Conservation (phyloP, 2,797 vertebrate species). For the Rhinatrema bivittatum region DNA sequence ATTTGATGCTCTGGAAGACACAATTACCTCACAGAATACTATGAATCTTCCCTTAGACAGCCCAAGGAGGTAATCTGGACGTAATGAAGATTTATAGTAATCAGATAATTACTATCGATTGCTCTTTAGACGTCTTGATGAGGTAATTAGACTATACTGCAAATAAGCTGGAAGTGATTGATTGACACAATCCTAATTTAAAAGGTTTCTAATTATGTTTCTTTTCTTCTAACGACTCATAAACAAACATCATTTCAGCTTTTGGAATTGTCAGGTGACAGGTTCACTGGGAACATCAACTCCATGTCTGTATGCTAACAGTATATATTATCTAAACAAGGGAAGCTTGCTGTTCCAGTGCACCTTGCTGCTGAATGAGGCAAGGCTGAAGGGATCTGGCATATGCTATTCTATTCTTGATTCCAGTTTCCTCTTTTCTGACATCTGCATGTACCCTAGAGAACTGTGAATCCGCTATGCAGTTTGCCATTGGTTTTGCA, state of each 20-base stretch:
- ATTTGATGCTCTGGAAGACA: constrained; percentile 18
- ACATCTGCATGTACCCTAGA: too few relatives aligned
- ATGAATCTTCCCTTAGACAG: constrained; percentile 34
- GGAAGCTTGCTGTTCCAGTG: constrained; percentile 22
- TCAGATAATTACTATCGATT: constrained; percentile 63
- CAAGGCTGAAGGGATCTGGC: constrained; percentile 9
- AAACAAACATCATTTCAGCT: constrained; percentile 40
- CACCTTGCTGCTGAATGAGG: constrained; percentile 13
- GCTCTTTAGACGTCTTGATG: constrained; percentile 53
- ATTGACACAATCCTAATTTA: constrained; percentile 44
- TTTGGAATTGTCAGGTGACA: constrained; percentile 36
- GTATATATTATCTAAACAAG: constrained; percentile 12
- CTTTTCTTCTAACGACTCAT: constrained; percentile 46
- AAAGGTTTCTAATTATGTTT: constrained; percentile 51
- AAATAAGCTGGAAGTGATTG: constrained; percentile 51
- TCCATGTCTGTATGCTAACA: constrained; percentile 26
- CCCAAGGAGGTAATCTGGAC: constrained; percentile 46
- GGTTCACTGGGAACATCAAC: constrained; percentile 20
- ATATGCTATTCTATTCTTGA: not conserved
- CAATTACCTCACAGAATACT: constrained; percentile 25
- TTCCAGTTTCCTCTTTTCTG: constrained; percentile 9
- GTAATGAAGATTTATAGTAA: constrained; percentile 61
- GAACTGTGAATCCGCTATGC: too few relatives aligned
- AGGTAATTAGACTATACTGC: constrained; percentile 52
- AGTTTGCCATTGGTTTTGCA: too few relatives aligned